Percentiles rank a stretch among this genome's conserved stretches.
phyloP scores from a whole-genome alignment of 2,888 invertebrate species.

The Drosophila eohydei region DNA sequence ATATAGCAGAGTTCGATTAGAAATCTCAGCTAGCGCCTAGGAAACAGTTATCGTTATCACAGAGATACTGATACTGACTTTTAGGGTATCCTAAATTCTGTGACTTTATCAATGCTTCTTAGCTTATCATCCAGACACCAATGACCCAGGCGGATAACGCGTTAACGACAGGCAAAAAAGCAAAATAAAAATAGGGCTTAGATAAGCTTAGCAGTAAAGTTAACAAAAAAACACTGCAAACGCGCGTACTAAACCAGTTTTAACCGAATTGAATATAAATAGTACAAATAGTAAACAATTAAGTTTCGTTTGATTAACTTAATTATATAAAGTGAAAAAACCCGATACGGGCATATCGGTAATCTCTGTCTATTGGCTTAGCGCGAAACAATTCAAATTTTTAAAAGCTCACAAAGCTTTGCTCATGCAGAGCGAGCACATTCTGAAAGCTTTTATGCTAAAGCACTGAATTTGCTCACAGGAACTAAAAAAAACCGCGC shows the following conservation, averaged over 20 bases:
- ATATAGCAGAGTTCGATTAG: background rate
- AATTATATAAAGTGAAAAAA: background rate
- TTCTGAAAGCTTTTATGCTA: slow-evolving; percentile 27
- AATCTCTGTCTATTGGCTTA: background rate
- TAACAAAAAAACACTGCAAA: slow-evolving; percentile 4
- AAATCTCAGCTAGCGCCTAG: slow-evolving; percentile 33
- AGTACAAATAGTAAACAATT: background rate
- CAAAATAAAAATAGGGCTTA: background rate
- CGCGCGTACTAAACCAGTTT: background rate
- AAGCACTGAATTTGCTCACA: background rate
- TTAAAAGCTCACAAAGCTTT: slow-evolving; percentile 50
- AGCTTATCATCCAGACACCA: slow-evolving; percentile 32
- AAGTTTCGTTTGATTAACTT: background rate
- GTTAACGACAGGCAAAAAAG: background rate
- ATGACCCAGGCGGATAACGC: slow-evolving; percentile 17
- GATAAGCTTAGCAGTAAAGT: slow-evolving; percentile 27
- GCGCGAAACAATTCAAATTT: slow-evolving; percentile 32
- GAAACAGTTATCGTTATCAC: slow-evolving; percentile 28
- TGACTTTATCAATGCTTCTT: background rate
- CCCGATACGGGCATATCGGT: background rate
- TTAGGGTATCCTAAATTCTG: slow-evolving; percentile 1
- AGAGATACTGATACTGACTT: slow-evolving; percentile 24
- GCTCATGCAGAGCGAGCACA: slow-evolving; percentile 1
- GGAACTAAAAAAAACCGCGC: background rate
- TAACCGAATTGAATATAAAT: background rate